These are phyloP conservation scores for Diadophis punctatus DNA, from an alignment of 2,113 vertebrate species.

Conservation along the genomic window DNA sequence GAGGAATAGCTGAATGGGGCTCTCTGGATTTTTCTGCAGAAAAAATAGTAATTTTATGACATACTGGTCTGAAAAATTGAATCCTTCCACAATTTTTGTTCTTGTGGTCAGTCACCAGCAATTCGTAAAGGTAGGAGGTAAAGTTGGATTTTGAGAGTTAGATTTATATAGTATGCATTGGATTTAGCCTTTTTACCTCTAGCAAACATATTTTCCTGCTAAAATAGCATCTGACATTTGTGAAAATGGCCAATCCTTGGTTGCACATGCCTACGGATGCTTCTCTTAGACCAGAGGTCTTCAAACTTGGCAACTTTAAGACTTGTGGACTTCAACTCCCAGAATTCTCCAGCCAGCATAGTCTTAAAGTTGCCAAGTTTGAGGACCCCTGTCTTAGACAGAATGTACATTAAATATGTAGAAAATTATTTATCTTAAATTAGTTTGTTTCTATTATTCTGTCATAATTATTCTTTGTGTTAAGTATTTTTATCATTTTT, in stretches of 20 bases:
- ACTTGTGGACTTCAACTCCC: no score
- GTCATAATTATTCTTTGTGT: neutral
- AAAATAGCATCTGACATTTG: neutral
- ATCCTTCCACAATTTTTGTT: neutral
- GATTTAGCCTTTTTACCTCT: neutral
- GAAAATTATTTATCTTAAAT: neutral
- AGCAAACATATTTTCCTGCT: neutral
- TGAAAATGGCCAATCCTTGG: neutral
- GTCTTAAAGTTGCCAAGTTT: no score
- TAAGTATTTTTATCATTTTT: neutral
- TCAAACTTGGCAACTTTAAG: no score
- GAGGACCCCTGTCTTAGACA: no score
- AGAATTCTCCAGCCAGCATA: no score
- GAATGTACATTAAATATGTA: neutral
- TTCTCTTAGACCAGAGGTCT: no score
- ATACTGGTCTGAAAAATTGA: neutral
- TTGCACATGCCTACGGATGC: neutral
- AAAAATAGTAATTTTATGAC: neutral
- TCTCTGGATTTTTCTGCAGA: neutral
- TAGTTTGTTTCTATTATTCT: neutral
- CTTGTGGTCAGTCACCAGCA: neutral
- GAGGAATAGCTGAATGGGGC: no score
- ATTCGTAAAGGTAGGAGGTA: neutral
- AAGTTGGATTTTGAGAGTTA: neutral
- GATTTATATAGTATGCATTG: neutral